Base-by-base conservation (phyloP, 1,140 invertebrate genomes). In the Brachionus rotundiformis region DNA sequence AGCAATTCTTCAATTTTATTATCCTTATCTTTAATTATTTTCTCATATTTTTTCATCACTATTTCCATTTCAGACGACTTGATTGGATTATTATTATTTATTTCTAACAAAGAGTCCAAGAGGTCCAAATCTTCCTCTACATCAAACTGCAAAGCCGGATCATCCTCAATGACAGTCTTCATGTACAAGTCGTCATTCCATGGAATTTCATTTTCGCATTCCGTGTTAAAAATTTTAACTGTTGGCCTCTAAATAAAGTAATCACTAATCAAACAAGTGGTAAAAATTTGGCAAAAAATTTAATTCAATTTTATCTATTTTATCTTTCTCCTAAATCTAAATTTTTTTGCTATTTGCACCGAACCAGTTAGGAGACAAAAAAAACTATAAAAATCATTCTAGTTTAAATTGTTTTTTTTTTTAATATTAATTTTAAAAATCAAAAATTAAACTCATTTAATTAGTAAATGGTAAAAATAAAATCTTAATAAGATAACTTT, bases 91-190 rank as follows among this genome's bases (percentile, higher is more conserved):
- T 79, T 79, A n/a, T 79, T 79, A 31, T 79, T 79, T 54, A 79
- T 79, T 79, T 79, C 76, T 0, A 27, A 1, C 1, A 3, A 13
- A 36, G 29, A 41, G 29, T 79, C 59, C 13, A 79, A 54, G 16
- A 59, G n/a, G 23, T 54, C 76, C 47, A 81, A 68, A 63, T 81
- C 79, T 81, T 81, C 79, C 36, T 81, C 79, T 47, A 81, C 25
- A 63, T 81, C 79, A 65, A 81, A 81, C 47, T 81, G 79, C 10
- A 81, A 65, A 1, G 79, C 79, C 0, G 79, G 79, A 65, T 81
- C 79, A 16, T 81, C 47, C 16, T 81, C 79, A 41, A 81, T 2
- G 4, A 39, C 44, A 7, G 79, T 81, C 39, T 68, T 63, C 16
- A 81, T 39, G 63, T 59, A 81, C 7, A 5, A 8, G 7, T 81